Conservation (phyloP, 2,113 vertebrate species). For the Esox niger region DNA sequence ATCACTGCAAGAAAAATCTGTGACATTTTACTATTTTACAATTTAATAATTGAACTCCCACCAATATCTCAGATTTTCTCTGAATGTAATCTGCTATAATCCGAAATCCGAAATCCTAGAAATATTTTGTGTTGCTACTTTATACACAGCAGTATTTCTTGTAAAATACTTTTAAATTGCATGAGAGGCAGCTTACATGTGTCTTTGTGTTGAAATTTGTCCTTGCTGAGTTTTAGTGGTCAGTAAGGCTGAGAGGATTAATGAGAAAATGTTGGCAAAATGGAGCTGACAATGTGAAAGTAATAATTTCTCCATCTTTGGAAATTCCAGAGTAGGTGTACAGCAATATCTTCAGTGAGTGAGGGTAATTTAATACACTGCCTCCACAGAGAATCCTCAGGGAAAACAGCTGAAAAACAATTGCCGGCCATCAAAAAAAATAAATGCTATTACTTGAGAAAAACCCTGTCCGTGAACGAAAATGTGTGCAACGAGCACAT, state of each 20-base stretch:
- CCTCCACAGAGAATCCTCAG: constrained; percentile 39
- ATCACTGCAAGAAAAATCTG: too few relatives aligned
- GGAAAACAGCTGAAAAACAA: constrained; percentile 63
- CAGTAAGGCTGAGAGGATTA: neutral
- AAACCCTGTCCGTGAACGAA: neutral
- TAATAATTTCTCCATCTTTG: constrained; percentile 37
- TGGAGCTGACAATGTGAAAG: constrained; percentile 21
- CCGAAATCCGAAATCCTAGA: too few relatives aligned
- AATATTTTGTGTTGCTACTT: too few relatives aligned
- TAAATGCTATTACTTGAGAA: constrained; percentile 23
- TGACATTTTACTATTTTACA: too few relatives aligned
- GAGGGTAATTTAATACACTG: constrained; percentile 47
- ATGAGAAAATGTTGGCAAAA: constrained; percentile 21
- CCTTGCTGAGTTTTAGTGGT: neutral
- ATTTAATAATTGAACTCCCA: too few relatives aligned
- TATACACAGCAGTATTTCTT: too few relatives aligned
- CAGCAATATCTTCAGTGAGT: constrained; percentile 32
- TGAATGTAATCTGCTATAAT: too few relatives aligned
- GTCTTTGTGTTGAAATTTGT: neutral
- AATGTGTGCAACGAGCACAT: neutral
- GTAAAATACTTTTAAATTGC: neutral
- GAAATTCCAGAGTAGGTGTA: constrained; percentile 37
- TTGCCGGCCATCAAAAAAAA: constrained; percentile 41
- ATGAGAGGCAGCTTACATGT: neutral
- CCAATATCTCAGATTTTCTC: too few relatives aligned